Evolutionary conservation across 2,888 invertebrate genomes (phyloP).

Genomic region (Diaprepes abbreviatus): DNA sequence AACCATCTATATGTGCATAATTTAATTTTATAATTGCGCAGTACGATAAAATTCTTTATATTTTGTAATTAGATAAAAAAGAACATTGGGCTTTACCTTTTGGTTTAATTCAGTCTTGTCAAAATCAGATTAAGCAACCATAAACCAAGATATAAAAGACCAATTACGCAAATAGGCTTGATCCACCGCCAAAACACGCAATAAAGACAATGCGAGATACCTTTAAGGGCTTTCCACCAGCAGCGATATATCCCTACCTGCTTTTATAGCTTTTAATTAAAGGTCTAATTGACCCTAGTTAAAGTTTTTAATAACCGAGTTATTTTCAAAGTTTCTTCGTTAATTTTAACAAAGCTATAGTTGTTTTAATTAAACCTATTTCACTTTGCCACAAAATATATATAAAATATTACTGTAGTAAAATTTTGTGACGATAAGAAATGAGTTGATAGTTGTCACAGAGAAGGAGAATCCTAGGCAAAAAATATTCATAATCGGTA

Average conservation of each 20-base stretch:
- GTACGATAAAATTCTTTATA: too few relatives aligned
- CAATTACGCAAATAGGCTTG: not conserved
- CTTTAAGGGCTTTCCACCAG: not conserved
- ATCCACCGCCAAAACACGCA: slow-evolving; percentile 2
- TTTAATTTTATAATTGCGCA: too few relatives aligned
- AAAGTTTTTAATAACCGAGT: slow-evolving; percentile 8
- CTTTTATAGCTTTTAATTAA: slow-evolving; percentile 11
- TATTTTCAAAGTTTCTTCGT: slow-evolving; percentile 3
- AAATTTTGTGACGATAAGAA: too few relatives aligned
- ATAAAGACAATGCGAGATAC: not conserved
- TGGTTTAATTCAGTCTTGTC: too few relatives aligned
- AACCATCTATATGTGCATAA: too few relatives aligned
- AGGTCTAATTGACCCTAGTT: slow-evolving; percentile 3
- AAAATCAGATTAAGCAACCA: not conserved
- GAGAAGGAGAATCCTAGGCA: too few relatives aligned
- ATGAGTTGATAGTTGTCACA: too few relatives aligned
- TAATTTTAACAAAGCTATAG: not conserved
- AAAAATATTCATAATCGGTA: too few relatives aligned
- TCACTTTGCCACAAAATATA: not conserved
- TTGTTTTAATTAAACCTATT: not conserved
- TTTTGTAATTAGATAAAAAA: too few relatives aligned
- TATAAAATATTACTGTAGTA: too few relatives aligned
- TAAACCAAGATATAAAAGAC: not conserved
- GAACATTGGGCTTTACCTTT: too few relatives aligned
- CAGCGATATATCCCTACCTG: not conserved